Conservation (phyloP, 2,797 vertebrate species). For the Chiloscyllium punctatum region DNA sequence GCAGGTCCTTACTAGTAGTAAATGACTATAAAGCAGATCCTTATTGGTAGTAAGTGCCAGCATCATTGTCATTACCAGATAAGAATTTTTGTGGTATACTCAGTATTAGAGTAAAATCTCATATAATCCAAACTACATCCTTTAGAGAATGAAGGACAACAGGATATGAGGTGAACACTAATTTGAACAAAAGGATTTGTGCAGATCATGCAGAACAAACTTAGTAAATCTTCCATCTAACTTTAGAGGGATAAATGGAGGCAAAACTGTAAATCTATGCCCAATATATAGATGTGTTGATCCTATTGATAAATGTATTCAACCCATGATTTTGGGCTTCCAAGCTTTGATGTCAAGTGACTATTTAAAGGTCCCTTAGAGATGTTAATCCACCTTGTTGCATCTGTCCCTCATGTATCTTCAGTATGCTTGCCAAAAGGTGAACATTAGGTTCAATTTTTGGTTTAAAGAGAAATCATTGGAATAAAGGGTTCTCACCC, state of each 20-base stretch:
- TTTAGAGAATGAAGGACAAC: background rate
- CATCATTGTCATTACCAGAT: background rate
- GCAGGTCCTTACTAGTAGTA: background rate
- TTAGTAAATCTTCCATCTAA: background rate
- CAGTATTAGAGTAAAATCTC: background rate
- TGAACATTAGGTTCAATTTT: background rate
- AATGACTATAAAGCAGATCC: background rate
- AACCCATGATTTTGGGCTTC: background rate
- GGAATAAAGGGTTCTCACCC: background rate
- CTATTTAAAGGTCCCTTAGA: background rate
- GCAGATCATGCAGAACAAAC: background rate
- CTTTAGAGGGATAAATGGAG: background rate
- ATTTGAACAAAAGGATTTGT: background rate
- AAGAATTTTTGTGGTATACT: background rate
- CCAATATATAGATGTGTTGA: background rate
- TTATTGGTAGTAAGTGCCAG: background rate
- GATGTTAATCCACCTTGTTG: background rate
- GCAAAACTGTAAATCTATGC: background rate
- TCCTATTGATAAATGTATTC: background rate
- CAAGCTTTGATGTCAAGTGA: background rate
- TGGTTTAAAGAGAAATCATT: background rate
- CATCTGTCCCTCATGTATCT: background rate
- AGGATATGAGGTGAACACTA: background rate
- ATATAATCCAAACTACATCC: background rate
- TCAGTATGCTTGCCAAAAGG: background rate